Base-by-base conservation (phyloP, 2,888 invertebrate species). In the Onthophagus sagittarius region DNA sequence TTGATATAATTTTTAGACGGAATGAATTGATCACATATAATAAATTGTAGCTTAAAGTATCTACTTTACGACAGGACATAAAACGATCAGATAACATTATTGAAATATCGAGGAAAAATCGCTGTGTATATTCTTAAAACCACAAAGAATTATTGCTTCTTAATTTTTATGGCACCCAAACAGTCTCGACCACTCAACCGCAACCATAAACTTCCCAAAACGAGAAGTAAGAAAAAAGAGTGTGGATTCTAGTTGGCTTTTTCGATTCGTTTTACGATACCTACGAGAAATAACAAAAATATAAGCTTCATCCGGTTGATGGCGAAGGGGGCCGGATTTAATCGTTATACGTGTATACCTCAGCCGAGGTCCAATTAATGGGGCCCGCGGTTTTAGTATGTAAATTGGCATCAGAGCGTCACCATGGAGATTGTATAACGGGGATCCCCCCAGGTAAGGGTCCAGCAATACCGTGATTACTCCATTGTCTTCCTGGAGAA, bases 371-470 rank as follows among this genome's bases (percentile, higher is more conserved):
- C 80, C 81, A 81, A 81, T 81, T 81, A 81, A 81, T 80, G 79
- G 78, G 79, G 81, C 81, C 81, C 81, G 81, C 81, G 81, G 81
- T 81, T 82, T 81, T 81, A 82, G 80, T 81, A 82, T 82, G 82
- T 81, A 82, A 82, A 82, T 82, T 82, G 81, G 79, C 78, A 79
- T 80, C 80, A 79, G 23, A 23, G 79, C 77, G 77, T 82, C 80
- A 78, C 81, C 76, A 81, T 80, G 80, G 78, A 75, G 75, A 81
- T 79, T 76, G 77, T 7, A 77, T 77, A 77, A 75, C 77, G 77
- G 23, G 23, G 23, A 23, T n/a, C 23, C 23, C 77, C 76, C 76
- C 80, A 80, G 80, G 79, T 80, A 79, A 79, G 78, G 79, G 82
- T 81, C 81, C 81, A 79, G 15, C 76, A 76, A 78, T 79, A 79